phyloP scores from a whole-genome alignment of 2,888 invertebrate genomes.

The Mimas tiliae region DNA sequence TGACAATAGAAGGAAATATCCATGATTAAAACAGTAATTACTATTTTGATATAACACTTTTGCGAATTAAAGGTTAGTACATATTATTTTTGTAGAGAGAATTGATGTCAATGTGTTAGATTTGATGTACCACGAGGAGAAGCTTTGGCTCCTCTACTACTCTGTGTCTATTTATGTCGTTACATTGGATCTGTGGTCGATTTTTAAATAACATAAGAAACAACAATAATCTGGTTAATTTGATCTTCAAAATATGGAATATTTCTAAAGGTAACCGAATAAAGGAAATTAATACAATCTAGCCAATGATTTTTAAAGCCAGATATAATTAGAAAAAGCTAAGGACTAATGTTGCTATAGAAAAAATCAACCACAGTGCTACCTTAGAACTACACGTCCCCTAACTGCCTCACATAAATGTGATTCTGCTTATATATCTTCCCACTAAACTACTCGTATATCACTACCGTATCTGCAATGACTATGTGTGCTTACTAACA shows the following conservation, averaged over 20 bases:
- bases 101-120: constrained; percentile 44
- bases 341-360: no score
- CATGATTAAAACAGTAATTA: no score
- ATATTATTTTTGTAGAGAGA: constrained; percentile 35
- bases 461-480: constrained; percentile 42
- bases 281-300: no score
- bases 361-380: constrained; percentile 53
- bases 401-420: constrained; percentile 55
- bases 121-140: constrained; percentile 57
- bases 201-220: constrained; percentile 28
- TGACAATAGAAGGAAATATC: no score
- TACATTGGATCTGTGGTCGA: constrained; percentile 33
- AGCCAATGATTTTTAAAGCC: no score
- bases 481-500: constrained; percentile 50
- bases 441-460: constrained; percentile 34
- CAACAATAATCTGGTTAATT: constrained; percentile 27
- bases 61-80: constrained; percentile 32
- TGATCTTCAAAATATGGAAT: background rate
- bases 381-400: constrained; percentile 48
- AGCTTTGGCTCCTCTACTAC: constrained; percentile 48
- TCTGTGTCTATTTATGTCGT: constrained; percentile 44
- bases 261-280: background rate
- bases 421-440: constrained; percentile 52
- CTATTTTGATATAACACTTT: no score
- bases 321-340: no score